Percentiles rank a stretch among this genome's conserved stretches.
Conservation (phyloP, 2,797 vertebrate genomes). For the Phalanger gymnotis region DNA sequence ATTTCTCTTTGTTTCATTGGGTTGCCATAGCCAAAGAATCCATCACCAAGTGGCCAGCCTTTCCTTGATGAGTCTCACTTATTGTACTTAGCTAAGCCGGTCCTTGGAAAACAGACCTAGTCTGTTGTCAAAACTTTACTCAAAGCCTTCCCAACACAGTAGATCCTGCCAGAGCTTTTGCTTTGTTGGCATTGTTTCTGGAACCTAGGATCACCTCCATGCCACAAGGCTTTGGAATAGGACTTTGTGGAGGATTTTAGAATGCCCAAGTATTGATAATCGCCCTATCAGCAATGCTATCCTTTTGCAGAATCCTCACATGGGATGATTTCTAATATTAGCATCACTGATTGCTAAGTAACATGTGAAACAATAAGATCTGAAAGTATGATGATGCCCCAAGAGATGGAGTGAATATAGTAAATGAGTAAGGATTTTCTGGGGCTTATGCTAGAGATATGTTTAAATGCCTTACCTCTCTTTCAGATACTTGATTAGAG, state of each 20-base stretch:
- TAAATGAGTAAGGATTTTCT: neutral
- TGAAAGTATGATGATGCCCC: neutral
- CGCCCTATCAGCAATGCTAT: conserved; percentile 49
- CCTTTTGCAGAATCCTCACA: neutral
- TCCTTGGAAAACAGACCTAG: neutral
- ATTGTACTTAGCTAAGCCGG: neutral
- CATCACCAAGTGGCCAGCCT: neutral
- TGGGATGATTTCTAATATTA: neutral
- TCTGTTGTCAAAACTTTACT: neutral
- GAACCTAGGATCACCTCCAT: neutral
- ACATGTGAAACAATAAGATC: neutral
- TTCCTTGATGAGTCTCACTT: neutral
- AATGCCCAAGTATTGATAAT: conserved; percentile 65
- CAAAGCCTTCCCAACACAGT: neutral
- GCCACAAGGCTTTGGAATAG: neutral
- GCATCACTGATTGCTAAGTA: neutral
- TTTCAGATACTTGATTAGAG: neutral
- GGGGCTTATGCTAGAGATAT: neutral
- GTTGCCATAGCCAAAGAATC: neutral
- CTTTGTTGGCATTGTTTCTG: neutral
- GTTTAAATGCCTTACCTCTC: neutral
- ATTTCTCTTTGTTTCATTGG: neutral
- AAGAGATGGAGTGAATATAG: neutral
- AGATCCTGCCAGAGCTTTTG: neutral
- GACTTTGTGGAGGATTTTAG: neutral